These are phyloP conservation scores for Sporophila hypoxantha DNA, from an alignment of 2,113 vertebrate species.

Conservation along the genomic window DNA sequence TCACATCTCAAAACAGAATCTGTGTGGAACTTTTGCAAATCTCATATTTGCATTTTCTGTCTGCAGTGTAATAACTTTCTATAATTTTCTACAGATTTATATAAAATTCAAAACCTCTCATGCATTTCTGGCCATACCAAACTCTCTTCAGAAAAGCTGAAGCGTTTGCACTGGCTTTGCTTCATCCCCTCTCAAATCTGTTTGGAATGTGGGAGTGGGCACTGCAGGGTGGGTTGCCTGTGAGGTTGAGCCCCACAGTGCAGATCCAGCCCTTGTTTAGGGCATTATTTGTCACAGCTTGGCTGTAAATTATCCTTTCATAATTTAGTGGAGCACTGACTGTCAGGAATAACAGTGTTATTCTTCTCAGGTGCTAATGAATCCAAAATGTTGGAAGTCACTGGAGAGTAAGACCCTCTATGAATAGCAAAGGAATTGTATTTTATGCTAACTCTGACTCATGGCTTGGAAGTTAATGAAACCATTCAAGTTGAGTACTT, in stretches of 20 bases:
- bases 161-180: not conserved
- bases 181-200: not conserved
- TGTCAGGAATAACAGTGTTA: not conserved
- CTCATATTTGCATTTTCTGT: not conserved
- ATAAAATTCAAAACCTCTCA: not conserved
- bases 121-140: not conserved
- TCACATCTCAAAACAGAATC: not conserved
- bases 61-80: not conserved
- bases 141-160: not conserved
- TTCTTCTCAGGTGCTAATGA: slow-evolving; percentile 22
- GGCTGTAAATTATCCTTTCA: not conserved
- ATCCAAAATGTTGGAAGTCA: not conserved
- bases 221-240: not conserved
- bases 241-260: not conserved
- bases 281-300: not conserved
- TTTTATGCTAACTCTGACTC: slow-evolving; percentile 64
- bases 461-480: slow-evolving; percentile 73
- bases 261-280: too few species aligned
- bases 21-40: not conserved
- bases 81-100: not conserved
- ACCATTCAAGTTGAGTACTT: slow-evolving; percentile 70
- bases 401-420: not conserved
- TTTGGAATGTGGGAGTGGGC: not conserved
- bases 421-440: slow-evolving; percentile 52
- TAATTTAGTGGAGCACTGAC: not conserved